Percentiles rank a stretch among this genome's conserved stretches.
Evolutionary conservation across 2,888 invertebrate species (phyloP).

Genomic region (Euproctis similis): DNA sequence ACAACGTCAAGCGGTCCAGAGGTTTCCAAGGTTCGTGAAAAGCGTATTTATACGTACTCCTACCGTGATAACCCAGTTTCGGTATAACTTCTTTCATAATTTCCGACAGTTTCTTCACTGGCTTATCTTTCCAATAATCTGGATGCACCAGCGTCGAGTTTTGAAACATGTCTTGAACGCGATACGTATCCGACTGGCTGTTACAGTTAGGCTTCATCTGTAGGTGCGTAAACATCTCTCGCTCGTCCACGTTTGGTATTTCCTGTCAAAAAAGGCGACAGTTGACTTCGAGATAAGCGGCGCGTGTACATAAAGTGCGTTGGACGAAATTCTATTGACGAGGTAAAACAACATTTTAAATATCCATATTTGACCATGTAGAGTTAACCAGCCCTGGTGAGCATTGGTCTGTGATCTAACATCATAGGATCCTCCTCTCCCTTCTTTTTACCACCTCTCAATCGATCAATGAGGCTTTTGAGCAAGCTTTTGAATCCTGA

Average conservation of each 20-base stretch:
- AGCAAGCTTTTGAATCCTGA: conserved; percentile 42
- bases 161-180: conserved; percentile 41
- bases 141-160: conserved; percentile 51
- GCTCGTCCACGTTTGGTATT: conserved; percentile 32
- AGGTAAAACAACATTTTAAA: no score
- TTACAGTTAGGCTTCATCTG: conserved; percentile 12
- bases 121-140: conserved; percentile 50
- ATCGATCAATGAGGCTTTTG: conserved; percentile 43
- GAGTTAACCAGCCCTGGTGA: no score
- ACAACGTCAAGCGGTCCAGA: conserved; percentile 44
- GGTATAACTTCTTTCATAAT: conserved; percentile 31
- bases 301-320: conserved; percentile 56
- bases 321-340: conserved; percentile 46
- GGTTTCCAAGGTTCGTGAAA: conserved; percentile 68
- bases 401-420: conserved; percentile 7
- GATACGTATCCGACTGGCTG: background rate
- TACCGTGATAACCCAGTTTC: conserved; percentile 58
- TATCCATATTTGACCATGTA: no score
- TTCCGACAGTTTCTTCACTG: conserved; percentile 25
- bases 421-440: conserved; percentile 35
- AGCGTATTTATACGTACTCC: conserved; percentile 54
- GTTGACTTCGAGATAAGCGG: conserved; percentile 26
- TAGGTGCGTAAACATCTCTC: conserved; percentile 34
- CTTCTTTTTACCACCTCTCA: conserved; percentile 32
- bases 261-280: conserved; percentile 59